Percentiles rank a stretch among this genome's conserved stretches.
Conservation (phyloP, 2,888 invertebrate genomes). For the Lepas anatifera region DNA sequence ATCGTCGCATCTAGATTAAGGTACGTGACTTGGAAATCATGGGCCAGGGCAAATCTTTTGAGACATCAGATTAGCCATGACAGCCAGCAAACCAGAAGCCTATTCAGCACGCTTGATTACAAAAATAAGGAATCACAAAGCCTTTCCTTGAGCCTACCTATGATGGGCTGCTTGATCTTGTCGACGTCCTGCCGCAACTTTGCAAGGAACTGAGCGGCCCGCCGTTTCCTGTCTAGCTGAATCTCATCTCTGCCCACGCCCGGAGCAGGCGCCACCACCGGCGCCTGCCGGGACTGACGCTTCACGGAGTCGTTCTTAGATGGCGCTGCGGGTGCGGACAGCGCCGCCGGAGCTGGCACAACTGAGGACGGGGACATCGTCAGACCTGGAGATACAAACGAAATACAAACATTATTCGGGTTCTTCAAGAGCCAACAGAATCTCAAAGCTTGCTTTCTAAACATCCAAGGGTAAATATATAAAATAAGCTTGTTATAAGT, state of each 20-base stretch:
- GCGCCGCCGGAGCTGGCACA: neutral
- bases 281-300: constrained; percentile 41
- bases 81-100: no score
- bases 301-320: neutral
- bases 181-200: constrained; percentile 31
- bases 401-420: neutral
- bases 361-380: neutral
- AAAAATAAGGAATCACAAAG: no score
- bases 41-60: no score
- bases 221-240: constrained; percentile 53
- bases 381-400: no score
- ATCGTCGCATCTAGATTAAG: no score
- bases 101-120: no score
- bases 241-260: constrained; percentile 3
- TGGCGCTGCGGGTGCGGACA: neutral
- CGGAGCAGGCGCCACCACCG: neutral
- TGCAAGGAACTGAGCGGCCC: constrained; percentile 67
- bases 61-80: no score
- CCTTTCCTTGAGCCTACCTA: neutral
- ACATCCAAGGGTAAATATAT: no score
- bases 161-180: neutral
- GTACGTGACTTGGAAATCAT: no score
- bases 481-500: no score
- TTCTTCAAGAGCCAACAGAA: no score
- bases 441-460: no score